Percentiles rank a stretch among this genome's conserved stretches.
phyloP scores from a whole-genome alignment of 2,113 vertebrate species.

The Poeciliopsis retropinna region DNA sequence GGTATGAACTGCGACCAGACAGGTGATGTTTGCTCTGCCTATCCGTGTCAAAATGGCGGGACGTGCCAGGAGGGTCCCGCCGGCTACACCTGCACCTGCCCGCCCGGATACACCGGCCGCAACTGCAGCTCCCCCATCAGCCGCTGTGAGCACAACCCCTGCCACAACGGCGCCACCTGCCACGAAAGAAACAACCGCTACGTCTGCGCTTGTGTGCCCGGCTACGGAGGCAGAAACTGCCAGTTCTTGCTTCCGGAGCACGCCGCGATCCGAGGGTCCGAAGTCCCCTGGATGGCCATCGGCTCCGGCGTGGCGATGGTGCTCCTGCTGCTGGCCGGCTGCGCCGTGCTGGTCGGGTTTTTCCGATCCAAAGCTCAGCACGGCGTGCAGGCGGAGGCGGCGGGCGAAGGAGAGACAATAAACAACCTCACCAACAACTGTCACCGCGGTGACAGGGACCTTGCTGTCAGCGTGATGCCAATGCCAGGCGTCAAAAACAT shows the following conservation, averaged over 20 bases:
- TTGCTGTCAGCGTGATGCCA: constrained; percentile 85
- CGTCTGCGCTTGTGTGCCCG: constrained; percentile 90
- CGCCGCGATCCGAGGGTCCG: constrained; percentile 69
- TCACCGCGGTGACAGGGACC: constrained; percentile 89
- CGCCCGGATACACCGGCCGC: constrained; percentile 91
- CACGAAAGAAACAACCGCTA: constrained; percentile 92
- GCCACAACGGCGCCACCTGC: constrained; percentile 97
- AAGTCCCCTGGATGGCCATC: constrained; percentile 94
- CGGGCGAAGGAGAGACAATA: constrained; percentile 90
- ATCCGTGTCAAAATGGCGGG: constrained; percentile 91
- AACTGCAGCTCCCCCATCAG: constrained; percentile 92
- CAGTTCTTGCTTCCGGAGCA: constrained; percentile 94
- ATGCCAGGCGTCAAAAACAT: constrained; percentile 94
- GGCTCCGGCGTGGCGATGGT: constrained; percentile 90
- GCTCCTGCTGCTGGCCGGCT: constrained; percentile 89
- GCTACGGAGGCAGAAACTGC: constrained; percentile 94
- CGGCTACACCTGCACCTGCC: constrained; percentile 92
- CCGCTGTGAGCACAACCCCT: constrained; percentile 91
- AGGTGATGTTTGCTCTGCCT: constrained; percentile 85
- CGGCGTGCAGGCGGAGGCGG: constrained; percentile 78
- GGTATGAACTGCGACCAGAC: constrained; percentile 91
- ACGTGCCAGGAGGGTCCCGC: constrained; percentile 90
- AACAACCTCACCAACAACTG: constrained; percentile 95
- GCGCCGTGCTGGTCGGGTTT: constrained; percentile 87
- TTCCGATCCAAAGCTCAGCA: constrained; percentile 88